Evolutionary conservation across 37 sponge, comb jelly and placozoan genomes (phyloP), one percentile per base, ranked within the genome.

Genomic region (Spongia lamella): DNA sequence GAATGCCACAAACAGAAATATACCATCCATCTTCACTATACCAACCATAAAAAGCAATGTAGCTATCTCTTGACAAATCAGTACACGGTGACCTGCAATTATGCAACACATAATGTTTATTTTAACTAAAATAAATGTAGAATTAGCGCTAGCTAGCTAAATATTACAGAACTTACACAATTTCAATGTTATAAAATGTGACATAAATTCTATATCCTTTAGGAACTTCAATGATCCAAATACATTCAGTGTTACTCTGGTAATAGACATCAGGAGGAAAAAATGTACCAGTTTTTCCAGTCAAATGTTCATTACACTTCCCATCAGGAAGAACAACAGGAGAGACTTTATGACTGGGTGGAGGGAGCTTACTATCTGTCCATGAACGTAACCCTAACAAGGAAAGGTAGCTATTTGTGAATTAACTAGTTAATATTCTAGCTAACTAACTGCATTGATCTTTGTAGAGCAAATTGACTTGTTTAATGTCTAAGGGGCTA

Each of bases 391-490:
- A 32, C 29, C 20, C 32, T 63, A 19, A 31, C 7, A 63, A 35
- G 27, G n/a, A 5, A 33, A 20, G 7, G 35, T 7, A 63, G 31
- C 33, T 31, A 9, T 35, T 30, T 19, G 3, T 24, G 2, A 38
- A 37, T 25, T 49, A 38, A 51, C 1, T 15, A 11, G 38, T 38
- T 60, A n/a, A 27, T 16, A 43, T 39, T 35, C 7, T 27, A 56
- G 37, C 19, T 0, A 32, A 79, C 89, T 68, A 70, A 84, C 90
- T 66, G 61, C 90, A 90, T 0, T 13, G 9, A 43, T 43, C 47
- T 9, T 30, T 55, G 57, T 92, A 92, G 0, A 92, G 62, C 15
- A 30, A 19, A n/a, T 92, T 87, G 33, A 82, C 66, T 49, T 92
- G 93, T 4, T 72, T 1, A 1, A 77, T 77, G 57, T 92, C 93